phyloP scores from a whole-genome alignment of 2,888 invertebrate genomes.

The Platerodrilus igneus region DNA sequence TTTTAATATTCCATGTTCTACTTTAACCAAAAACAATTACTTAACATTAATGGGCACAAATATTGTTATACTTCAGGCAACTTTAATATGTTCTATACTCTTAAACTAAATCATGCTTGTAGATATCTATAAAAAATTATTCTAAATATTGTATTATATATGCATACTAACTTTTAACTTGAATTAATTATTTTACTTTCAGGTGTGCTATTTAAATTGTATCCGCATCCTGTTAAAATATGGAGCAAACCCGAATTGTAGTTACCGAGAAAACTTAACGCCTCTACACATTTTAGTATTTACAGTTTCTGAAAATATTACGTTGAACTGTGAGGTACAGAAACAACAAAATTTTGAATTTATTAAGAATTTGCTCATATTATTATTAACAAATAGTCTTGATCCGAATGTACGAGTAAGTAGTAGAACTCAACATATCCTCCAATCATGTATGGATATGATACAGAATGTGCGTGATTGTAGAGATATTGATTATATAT shows the following conservation, averaged over 20 bases:
- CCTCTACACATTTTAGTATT: constrained; percentile 67
- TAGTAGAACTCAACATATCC: constrained; percentile 62
- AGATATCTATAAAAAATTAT: too few relatives aligned
- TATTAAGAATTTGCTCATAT: constrained; percentile 61
- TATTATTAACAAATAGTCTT: constrained; percentile 63
- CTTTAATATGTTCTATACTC: too few relatives aligned
- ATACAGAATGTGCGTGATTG: constrained; percentile 63
- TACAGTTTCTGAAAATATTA: constrained; percentile 67
- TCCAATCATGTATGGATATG: constrained; percentile 67
- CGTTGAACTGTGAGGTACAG: constrained; percentile 61
- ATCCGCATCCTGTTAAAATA: constrained; percentile 63
- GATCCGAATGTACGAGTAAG: constrained; percentile 59
- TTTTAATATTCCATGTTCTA: too few relatives aligned
- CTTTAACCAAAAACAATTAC: too few relatives aligned
- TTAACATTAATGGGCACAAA: too few relatives aligned
- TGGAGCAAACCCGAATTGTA: constrained; percentile 71
- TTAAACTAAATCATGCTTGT: too few relatives aligned
- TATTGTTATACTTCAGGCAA: too few relatives aligned
- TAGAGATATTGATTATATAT: constrained; percentile 64
- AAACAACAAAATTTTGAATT: constrained; percentile 66
- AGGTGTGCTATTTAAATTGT: constrained; percentile 69
- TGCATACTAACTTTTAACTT: too few relatives aligned
- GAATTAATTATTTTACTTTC: constrained; percentile 27
- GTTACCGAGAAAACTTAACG: constrained; percentile 62
- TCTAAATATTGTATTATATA: too few relatives aligned